Percentiles rank a stretch among this genome's conserved stretches.
These are phyloP conservation scores for Anolis apletophallus DNA, from an alignment of 2,797 vertebrate genomes.

Conservation along the genomic window DNA sequence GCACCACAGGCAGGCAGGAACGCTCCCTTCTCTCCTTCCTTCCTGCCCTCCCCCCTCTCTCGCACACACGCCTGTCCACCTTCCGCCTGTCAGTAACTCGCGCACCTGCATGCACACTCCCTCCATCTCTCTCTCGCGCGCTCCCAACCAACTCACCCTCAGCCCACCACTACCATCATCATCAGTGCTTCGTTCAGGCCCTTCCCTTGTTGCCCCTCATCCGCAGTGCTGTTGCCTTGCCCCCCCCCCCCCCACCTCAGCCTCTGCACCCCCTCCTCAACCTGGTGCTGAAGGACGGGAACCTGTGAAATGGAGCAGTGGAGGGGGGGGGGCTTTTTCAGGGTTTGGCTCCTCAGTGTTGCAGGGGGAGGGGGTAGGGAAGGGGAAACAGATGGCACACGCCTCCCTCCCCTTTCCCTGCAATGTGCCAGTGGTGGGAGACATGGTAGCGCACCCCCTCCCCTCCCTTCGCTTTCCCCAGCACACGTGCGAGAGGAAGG, in stretches of 20 bases:
- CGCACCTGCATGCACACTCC: conserved; percentile 45
- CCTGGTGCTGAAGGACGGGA: conserved; percentile 45
- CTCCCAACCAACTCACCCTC: conserved; percentile 22
- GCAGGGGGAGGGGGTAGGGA: conserved; percentile 61
- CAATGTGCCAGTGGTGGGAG: conserved; percentile 49
- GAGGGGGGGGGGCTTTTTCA: conserved; percentile 19
- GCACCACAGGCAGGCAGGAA: background rate
- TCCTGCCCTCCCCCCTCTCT: background rate
- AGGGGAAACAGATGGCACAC: conserved; percentile 63
- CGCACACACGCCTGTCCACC: conserved; percentile 38
- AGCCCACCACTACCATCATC: conserved; percentile 29
- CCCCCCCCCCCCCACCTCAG: conserved; percentile 28
- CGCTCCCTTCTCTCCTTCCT: no score
- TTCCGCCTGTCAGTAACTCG: conserved; percentile 12
- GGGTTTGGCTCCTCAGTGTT: conserved; percentile 55
- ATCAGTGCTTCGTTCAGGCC: conserved; percentile 68
- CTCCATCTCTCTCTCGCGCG: conserved; percentile 24
- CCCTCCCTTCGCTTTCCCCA: background rate
- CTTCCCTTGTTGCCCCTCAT: conserved; percentile 77
- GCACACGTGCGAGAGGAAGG: background rate
- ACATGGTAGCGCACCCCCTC: background rate
- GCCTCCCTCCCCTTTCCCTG: conserved; percentile 65
- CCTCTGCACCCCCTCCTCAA: conserved; percentile 51
- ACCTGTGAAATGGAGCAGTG: background rate
- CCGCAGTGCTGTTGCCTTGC: conserved; percentile 78